Conservation (phyloP, 2,113 vertebrate genomes). For the Thermophis baileyi region DNA sequence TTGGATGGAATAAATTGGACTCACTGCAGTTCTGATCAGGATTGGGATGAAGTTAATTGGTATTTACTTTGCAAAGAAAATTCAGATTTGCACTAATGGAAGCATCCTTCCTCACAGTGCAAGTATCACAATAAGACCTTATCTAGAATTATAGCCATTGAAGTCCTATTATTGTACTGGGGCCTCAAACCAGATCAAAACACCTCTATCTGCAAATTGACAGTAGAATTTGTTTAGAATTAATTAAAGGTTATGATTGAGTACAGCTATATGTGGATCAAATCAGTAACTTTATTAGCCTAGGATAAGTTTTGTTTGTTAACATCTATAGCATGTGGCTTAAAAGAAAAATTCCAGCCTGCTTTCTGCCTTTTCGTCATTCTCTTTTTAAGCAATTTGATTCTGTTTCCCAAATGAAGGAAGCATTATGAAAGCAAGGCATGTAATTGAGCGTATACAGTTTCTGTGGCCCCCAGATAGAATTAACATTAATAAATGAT, state of each 20-base stretch:
- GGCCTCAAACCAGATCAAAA: neutral
- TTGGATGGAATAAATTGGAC: neutral
- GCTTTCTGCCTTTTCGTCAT: neutral
- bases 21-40: too few species aligned
- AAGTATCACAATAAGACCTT: neutral
- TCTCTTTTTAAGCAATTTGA: neutral
- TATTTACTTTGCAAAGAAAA: neutral
- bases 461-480: neutral
- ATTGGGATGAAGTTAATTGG: neutral
- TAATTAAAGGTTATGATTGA: slow-evolving; percentile 49
- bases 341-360: neutral
- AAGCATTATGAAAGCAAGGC: neutral
- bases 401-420: neutral
- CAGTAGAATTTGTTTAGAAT: slow-evolving; percentile 60
- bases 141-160: neutral
- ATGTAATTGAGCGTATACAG: neutral
- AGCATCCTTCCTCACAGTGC: neutral
- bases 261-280: slow-evolving; percentile 26
- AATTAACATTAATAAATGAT: neutral
- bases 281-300: slow-evolving; percentile 52
- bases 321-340: slow-evolving; percentile 48
- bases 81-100: neutral
- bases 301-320: slow-evolving; percentile 48
- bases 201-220: slow-evolving; percentile 33
- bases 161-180: too few species aligned